These are phyloP conservation scores for Heliothis subflexa DNA, from an alignment of 1,140 invertebrate species.

Conservation along the genomic window DNA sequence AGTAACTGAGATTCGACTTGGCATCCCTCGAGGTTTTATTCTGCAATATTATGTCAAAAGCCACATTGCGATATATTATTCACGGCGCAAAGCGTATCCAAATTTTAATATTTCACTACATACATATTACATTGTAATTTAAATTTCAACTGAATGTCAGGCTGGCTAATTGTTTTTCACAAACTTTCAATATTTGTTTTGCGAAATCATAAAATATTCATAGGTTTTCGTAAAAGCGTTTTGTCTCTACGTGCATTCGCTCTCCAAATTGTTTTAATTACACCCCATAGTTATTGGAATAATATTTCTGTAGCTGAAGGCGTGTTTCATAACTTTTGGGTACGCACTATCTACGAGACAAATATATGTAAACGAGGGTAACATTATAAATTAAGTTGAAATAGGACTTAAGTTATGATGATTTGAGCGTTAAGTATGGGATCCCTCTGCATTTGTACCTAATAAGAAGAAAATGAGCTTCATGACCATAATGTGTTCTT, in stretches of 20 bases:
- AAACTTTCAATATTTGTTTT: conserved; percentile 38
- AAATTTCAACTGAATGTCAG: conserved; percentile 27
- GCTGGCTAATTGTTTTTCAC: conserved; percentile 23
- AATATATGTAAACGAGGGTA: too few species aligned
- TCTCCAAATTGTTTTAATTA: neutral
- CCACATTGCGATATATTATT: conserved; percentile 35
- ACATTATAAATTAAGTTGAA: too few species aligned
- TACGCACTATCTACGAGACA: too few species aligned
- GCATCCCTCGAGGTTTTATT: neutral
- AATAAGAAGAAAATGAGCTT: too few species aligned
- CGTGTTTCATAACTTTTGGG: too few species aligned
- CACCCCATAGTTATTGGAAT: neutral
- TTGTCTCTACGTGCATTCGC: neutral
- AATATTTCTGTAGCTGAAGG: too few species aligned
- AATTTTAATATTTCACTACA: conserved; percentile 31
- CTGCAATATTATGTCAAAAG: conserved; percentile 31
- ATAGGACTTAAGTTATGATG: neutral
- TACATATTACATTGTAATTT: conserved; percentile 7
- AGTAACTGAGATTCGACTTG: conserved; percentile 28
- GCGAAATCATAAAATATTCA: conserved; percentile 20
- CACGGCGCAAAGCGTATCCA: neutral
- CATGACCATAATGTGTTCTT: neutral
- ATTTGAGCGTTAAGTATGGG: too few species aligned
- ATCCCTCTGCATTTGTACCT: neutral
- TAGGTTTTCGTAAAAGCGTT: neutral